A percentile compares a stretch with the other conserved stretches of the same genome.
These are phyloP conservation scores for Eulithis testata DNA, from an alignment of 2,888 invertebrate species.

Conservation along the genomic window DNA sequence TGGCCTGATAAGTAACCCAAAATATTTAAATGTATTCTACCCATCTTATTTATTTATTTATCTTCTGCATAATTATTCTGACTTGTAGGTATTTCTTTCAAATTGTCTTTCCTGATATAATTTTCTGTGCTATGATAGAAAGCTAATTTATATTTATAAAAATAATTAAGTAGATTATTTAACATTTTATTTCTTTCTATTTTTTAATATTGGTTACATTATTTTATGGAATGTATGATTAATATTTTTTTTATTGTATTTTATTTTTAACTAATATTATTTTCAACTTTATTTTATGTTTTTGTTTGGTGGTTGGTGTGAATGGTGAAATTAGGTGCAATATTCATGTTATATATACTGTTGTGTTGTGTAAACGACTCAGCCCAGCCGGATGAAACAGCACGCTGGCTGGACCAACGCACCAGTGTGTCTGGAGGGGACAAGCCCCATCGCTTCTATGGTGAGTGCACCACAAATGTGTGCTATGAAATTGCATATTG, in stretches of 20 bases:
- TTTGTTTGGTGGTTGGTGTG: conserved; percentile 79
- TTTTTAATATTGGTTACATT: too few relatives aligned
- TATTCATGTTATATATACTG: conserved; percentile 84
- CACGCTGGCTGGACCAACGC: conserved; percentile 78
- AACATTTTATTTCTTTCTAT: neutral
- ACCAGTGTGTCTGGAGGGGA: conserved; percentile 65
- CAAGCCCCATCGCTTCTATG: conserved; percentile 81
- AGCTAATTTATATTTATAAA: neutral
- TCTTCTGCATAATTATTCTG: too few relatives aligned
- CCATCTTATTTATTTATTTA: too few relatives aligned
- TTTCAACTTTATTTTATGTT: conserved; percentile 77
- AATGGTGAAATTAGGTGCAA: conserved; percentile 80
- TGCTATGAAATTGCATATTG: conserved; percentile 39
- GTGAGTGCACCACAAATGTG: conserved; percentile 63
- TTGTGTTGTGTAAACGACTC: conserved; percentile 83
- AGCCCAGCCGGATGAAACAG: conserved; percentile 82
- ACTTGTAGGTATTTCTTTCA: too few relatives aligned
- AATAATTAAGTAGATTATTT: neutral
- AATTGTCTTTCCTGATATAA: too few relatives aligned
- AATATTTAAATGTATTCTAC: neutral
- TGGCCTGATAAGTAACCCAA: neutral
- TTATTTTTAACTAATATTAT: conserved; percentile 49
- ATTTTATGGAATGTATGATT: conserved; percentile 16
- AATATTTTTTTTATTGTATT: conserved; percentile 30
- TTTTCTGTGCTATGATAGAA: too few relatives aligned